Base-by-base conservation (phyloP, 2,113 vertebrate genomes). In the Syrrhaptes paradoxus region DNA sequence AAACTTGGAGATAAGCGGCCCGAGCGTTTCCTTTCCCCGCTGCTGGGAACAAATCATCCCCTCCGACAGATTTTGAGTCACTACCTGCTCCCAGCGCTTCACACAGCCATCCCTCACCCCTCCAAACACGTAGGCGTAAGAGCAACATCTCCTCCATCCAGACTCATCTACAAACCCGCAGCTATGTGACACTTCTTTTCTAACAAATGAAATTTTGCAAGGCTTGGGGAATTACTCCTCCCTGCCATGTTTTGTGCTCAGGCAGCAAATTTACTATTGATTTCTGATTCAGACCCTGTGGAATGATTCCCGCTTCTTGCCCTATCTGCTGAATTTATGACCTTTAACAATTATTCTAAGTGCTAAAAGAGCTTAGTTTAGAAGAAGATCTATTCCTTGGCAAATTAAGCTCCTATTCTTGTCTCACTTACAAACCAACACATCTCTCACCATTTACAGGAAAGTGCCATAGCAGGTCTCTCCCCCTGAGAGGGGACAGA, bases 231-330 rank as follows among this genome's bases (percentile, higher is more conserved):
- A 96, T 97, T 90, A 82, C 67, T 96, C 91, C 76, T 92, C 68
- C 34, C 90, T 95, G 85, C 89, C 84, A 89, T 58, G 87, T 89
- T 96, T 93, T 97, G 90, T 76, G 94, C 94, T 95, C 93, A 89
- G 92, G 87, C 96, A 96, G 97, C 95, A 97, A 97, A 98, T 97
- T 93, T 85, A 90, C 91, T 97, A 97, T 98, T 3, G 97, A 98
- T 98, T 97, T 96, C 97, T 96, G 89, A 96, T 96, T 96, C 95
- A 96, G 90, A 51, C 78, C 84, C 91, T 11, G 29, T 2, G 61
- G 94, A 95, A 96, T 94, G 93, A 97, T 95, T 96, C 94, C 95
- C 54, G 8, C 67, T 89, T 54, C 34, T 32, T 93, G 94, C 80
- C 82, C 75, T 71, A 93, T 83, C 85, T 90, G 77, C 96, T 93